Percentiles rank a stretch among this genome's conserved stretches.
Evolutionary conservation across 1,140 invertebrate species (phyloP).

Genomic region (Eufriesea mexicana): DNA sequence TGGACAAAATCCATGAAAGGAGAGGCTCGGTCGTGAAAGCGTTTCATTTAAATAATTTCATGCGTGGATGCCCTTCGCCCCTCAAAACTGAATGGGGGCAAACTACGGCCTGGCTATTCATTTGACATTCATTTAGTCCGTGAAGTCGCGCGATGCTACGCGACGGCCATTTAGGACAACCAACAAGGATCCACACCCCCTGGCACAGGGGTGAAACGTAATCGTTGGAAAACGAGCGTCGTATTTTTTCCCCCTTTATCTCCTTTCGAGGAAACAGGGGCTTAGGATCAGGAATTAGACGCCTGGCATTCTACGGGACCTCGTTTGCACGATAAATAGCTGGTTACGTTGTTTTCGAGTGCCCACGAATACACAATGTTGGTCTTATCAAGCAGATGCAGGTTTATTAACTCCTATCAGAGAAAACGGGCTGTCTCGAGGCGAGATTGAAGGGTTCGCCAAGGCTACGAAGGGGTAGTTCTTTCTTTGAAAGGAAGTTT

Average conservation of each 20-base stretch:
- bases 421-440: no score
- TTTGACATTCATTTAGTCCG: constrained; percentile 69
- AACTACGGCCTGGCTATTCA: constrained; percentile 54
- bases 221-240: constrained; percentile 66
- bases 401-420: no score
- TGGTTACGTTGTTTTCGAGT: neutral
- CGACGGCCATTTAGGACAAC: constrained; percentile 60
- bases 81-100: constrained; percentile 25
- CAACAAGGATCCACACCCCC: constrained; percentile 7
- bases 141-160: constrained; percentile 53
- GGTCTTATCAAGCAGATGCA: no score
- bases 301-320: neutral
- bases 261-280: constrained; percentile 17
- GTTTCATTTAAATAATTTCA: constrained; percentile 72
- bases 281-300: constrained; percentile 33
- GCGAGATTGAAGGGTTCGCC: no score
- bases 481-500: no score
- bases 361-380: no score
- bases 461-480: no score
- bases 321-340: constrained; percentile 2
- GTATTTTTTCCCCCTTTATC: constrained; percentile 19
- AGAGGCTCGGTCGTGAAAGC: constrained; percentile 48
- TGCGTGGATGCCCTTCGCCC: constrained; percentile 63
- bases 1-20: constrained; percentile 24
- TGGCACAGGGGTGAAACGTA: constrained; percentile 53